Evolutionary conservation across 2,797 vertebrate genomes (phyloP).

Genomic region (Melanogrammus aeglefinus): DNA sequence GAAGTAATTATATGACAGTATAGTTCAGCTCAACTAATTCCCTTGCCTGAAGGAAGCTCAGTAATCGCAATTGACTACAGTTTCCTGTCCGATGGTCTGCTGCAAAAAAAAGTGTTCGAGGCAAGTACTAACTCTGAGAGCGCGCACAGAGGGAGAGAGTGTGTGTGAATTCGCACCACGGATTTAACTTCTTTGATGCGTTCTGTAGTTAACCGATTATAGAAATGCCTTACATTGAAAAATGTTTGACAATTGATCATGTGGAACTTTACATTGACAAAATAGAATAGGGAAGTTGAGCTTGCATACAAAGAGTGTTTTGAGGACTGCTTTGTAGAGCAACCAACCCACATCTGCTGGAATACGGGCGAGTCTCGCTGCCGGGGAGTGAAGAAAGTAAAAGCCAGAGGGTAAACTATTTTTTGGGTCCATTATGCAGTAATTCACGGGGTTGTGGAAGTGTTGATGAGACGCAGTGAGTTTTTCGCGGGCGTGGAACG

Average conservation of each 20-base stretch:
- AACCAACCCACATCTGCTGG: slow-evolving; percentile 60
- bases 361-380: slow-evolving; percentile 46
- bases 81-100: slow-evolving; percentile 72
- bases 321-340: slow-evolving; percentile 28
- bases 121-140: slow-evolving; percentile 39
- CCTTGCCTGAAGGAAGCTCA: slow-evolving; percentile 75
- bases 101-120: slow-evolving; percentile 43
- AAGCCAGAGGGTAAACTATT: slow-evolving; percentile 60
- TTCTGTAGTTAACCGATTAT: background rate
- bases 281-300: slow-evolving; percentile 26
- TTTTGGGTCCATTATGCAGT: slow-evolving; percentile 51
- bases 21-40: slow-evolving; percentile 68
- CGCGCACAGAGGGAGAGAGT: slow-evolving; percentile 34
- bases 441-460: slow-evolving; percentile 33
- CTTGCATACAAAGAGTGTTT: slow-evolving; percentile 30
- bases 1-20: slow-evolving; percentile 71
- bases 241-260: slow-evolving; percentile 6
- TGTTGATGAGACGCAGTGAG: slow-evolving; percentile 29
- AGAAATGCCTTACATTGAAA: slow-evolving; percentile 7
- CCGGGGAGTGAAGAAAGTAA: slow-evolving; percentile 39
- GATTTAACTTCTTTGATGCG: slow-evolving; percentile 11
- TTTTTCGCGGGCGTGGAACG: slow-evolving; percentile 21
- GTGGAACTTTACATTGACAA: slow-evolving; percentile 23
- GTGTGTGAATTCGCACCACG: slow-evolving; percentile 39
- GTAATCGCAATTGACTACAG: slow-evolving; percentile 72